Conservation (phyloP, 2,797 vertebrate genomes). For the Peromyscus eremicus region DNA sequence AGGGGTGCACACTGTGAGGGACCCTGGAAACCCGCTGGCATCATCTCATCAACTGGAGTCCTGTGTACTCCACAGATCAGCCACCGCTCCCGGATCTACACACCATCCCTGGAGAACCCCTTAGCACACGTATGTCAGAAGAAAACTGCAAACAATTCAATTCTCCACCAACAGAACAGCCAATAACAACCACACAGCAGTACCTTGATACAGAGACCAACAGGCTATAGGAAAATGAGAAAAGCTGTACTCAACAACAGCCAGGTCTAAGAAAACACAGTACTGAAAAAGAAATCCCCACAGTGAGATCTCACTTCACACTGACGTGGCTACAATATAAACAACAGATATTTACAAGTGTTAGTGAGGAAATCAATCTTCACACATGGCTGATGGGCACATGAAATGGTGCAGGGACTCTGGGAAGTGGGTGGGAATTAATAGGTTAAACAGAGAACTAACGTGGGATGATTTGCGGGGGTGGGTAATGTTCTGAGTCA, state of each 20-base stretch:
- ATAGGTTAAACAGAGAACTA: neutral
- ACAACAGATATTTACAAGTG: neutral
- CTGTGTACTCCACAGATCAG: neutral
- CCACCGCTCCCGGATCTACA: neutral
- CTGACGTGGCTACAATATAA: neutral
- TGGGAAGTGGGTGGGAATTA: neutral
- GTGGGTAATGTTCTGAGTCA: neutral
- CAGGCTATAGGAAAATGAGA: neutral
- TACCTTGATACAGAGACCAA: neutral
- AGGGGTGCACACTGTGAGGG: neutral
- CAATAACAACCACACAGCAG: neutral
- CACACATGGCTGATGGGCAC: neutral
- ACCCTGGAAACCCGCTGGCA: neutral
- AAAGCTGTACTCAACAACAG: neutral
- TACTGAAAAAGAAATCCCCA: neutral
- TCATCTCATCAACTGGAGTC: neutral
- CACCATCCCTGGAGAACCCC: constrained; percentile 21
- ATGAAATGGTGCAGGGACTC: neutral
- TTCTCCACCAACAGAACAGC: constrained; percentile 19
- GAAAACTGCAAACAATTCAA: neutral
- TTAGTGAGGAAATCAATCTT: neutral
- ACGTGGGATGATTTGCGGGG: neutral
- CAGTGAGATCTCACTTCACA: neutral
- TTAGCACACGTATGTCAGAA: neutral
- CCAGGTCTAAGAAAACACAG: neutral